These are phyloP conservation scores for Otus sunia DNA, from an alignment of 2,113 vertebrate species.

Conservation along the genomic window DNA sequence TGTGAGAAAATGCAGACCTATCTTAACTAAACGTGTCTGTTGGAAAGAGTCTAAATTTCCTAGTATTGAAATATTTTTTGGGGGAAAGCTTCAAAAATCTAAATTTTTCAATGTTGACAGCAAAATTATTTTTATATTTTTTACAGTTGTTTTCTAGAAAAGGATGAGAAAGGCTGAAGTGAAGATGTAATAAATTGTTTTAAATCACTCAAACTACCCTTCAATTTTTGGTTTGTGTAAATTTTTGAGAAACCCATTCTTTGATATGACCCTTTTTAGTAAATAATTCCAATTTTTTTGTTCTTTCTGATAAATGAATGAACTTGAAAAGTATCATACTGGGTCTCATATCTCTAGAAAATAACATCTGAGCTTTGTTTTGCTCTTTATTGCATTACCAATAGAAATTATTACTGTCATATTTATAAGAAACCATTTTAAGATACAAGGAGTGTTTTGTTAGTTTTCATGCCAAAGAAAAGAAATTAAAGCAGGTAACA, in stretches of 20 bases:
- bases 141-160: background rate
- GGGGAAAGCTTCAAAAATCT: background rate
- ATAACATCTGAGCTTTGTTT: background rate
- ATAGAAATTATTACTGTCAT: background rate
- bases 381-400: background rate
- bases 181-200: background rate
- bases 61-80: background rate
- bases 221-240: background rate
- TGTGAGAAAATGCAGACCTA: background rate
- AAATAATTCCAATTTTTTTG: background rate
- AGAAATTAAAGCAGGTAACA: constrained; percentile 8
- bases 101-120: background rate
- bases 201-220: background rate
- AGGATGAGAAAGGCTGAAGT: background rate
- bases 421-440: background rate
- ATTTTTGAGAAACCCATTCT: background rate
- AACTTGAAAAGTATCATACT: background rate
- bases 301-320: background rate
- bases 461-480: constrained; percentile 26
- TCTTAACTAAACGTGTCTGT: background rate
- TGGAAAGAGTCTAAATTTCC: background rate
- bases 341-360: background rate
- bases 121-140: background rate
- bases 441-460: background rate
- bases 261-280: background rate